These are phyloP conservation scores for Eciton burchellii DNA, from an alignment of 1,140 invertebrate species.

Conservation along the genomic window DNA sequence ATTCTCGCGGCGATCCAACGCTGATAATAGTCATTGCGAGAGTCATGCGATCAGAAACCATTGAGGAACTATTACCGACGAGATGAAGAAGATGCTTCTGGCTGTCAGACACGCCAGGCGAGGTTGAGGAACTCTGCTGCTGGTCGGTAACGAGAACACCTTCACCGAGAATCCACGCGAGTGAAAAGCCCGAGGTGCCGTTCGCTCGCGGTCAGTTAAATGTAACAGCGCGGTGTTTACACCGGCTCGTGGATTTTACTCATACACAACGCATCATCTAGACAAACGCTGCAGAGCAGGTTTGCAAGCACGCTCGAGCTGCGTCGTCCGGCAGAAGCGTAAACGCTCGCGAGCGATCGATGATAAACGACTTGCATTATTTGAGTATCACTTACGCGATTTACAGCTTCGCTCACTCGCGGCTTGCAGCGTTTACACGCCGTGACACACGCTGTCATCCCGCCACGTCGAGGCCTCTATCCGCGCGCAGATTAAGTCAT, in stretches of 20 bases:
- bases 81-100: not conserved
- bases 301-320: constrained; percentile 9
- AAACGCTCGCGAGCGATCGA: not conserved
- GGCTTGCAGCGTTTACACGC: not conserved
- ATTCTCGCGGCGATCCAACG: too few species aligned
- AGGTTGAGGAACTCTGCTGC: constrained; percentile 22
- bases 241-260: not conserved
- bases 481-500: not conserved
- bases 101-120: not conserved
- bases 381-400: not conserved
- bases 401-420: not conserved
- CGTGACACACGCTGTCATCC: not conserved
- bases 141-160: constrained; percentile 63
- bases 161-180: constrained; percentile 63
- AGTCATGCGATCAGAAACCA: not conserved
- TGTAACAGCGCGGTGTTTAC: constrained; percentile 8
- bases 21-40: not conserved
- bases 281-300: constrained; percentile 2
- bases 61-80: not conserved
- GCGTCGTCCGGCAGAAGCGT: constrained; percentile 19
- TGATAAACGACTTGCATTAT: constrained; percentile 2
- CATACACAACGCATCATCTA: not conserved
- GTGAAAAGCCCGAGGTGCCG: constrained; percentile 55
- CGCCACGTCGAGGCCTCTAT: not conserved
- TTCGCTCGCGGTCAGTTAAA: constrained; percentile 30